Percentiles rank a stretch among this genome's conserved stretches.
These are phyloP conservation scores for Kradibia gibbosae DNA, from an alignment of 1,140 invertebrate species.

Conservation along the genomic window DNA sequence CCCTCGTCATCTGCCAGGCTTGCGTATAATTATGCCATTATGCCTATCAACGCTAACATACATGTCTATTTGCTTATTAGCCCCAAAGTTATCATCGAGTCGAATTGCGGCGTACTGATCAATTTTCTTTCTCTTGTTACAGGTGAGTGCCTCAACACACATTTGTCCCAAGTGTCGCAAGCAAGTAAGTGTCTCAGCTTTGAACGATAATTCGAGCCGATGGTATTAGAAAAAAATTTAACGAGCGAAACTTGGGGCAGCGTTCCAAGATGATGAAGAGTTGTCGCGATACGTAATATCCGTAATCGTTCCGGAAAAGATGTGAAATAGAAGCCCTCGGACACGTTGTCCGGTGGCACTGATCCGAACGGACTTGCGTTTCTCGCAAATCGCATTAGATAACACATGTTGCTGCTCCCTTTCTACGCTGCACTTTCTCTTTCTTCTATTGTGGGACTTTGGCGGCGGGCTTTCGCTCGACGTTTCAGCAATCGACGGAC, in stretches of 20 bases:
- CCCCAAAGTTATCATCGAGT: too few species aligned
- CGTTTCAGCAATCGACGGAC: background rate
- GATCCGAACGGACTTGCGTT: too few species aligned
- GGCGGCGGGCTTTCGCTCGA: background rate
- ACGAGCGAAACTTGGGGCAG: background rate
- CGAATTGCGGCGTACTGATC: background rate
- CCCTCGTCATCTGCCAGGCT: background rate
- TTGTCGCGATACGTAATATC: background rate
- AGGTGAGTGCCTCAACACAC: constrained; percentile 1
- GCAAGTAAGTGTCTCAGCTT: background rate
- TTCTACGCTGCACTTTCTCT: background rate
- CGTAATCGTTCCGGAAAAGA: too few species aligned
- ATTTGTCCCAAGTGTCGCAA: background rate
- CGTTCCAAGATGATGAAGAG: background rate
- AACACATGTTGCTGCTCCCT: background rate
- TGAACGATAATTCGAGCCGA: background rate
- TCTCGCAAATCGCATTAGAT: background rate
- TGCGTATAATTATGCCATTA: too few species aligned
- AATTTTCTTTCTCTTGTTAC: constrained; percentile 22
- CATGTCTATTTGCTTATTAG: too few species aligned
- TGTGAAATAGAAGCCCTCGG: too few species aligned
- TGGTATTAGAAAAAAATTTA: background rate
- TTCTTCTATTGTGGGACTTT: background rate
- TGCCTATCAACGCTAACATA: too few species aligned
- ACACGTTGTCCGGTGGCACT: too few species aligned